Evolutionary conservation across 2,113 vertebrate genomes (phyloP), one percentile per base, ranked within the genome.

Genomic region (Azemiops feae): DNA sequence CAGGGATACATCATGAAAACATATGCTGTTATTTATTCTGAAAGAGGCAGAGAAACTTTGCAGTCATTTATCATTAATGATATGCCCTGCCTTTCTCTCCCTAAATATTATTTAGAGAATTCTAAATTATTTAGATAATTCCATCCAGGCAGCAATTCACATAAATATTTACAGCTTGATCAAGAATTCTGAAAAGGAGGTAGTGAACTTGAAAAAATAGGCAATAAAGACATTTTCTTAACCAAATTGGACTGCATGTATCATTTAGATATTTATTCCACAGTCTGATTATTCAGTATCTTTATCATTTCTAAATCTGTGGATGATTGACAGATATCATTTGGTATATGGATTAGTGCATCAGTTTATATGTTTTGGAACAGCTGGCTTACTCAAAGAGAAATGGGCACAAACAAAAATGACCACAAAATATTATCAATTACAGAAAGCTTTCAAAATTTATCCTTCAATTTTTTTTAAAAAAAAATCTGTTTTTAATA

Each of bases 361-460:
- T 91, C 92, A 96, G 91, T 96, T 94, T 96, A 96, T 96, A 97
- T 97, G 96, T 87, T 97, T 97, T 96, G 53, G 85, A 97, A 95
- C 96, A 97, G 95, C 97, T 96, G 96, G 90, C 85, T 91, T 96
- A 97, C 93, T 96, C 95, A 97, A 95, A 96, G 96, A 96, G 96
- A 92, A 97, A 96, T 53, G 60, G 86, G 92, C 85, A 92, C 0
- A 97, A 96, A 92, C 0, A 94, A 93, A 74, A 96, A 95, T 97
- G 93, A n/a, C 55, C 96, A 39, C 54, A 96, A 94, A 96, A 96
- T 96, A 93, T 30, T 92, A 95, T 12, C 52, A 95, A 53, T 55
- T 96, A 93, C 89, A 96, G 43, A 39, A 30, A 1, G 25, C 18
- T 97, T 92, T 95, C 92, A 94, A 95, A 97, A 89, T 95, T 93